Evolutionary conservation across 2,888 invertebrate species (phyloP).

Genomic region (Synanthedon myopaeformis): DNA sequence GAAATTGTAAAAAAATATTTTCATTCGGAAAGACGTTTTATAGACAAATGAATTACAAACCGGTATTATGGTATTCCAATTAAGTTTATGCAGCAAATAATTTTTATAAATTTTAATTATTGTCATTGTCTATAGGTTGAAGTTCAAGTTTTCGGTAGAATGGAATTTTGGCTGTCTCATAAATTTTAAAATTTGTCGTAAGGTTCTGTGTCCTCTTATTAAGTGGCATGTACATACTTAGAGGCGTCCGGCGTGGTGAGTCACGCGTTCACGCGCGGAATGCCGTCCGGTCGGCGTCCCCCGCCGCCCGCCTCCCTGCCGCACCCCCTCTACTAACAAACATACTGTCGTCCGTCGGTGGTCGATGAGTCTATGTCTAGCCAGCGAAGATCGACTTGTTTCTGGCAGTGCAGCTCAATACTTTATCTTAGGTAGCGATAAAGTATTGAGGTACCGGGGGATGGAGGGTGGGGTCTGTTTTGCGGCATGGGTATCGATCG

Average conservation of each 20-base stretch:
- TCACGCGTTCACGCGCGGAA: constrained; percentile 47
- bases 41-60: too few relatives aligned
- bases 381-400: neutral
- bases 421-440: neutral
- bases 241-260: constrained; percentile 18
- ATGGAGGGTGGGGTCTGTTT: neutral
- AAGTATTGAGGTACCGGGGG: neutral
- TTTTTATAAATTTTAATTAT: too few relatives aligned
- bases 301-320: constrained; percentile 4
- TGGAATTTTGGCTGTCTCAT: too few relatives aligned
- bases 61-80: too few relatives aligned
- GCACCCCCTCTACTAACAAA: neutral
- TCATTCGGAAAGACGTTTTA: too few relatives aligned
- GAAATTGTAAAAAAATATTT: too few relatives aligned
- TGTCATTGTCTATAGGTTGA: too few relatives aligned
- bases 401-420: neutral
- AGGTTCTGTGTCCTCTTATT: neutral
- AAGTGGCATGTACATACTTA: constrained; percentile 5
- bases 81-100: too few relatives aligned
- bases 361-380: neutral
- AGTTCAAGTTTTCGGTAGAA: too few relatives aligned
- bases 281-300: constrained; percentile 27
- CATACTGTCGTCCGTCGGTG: too few relatives aligned
- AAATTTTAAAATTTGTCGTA: too few relatives aligned
- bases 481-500: constrained; percentile 29